phyloP scores from a whole-genome alignment of 2,888 invertebrate genomes.

The Sphaeridia pumilis region DNA sequence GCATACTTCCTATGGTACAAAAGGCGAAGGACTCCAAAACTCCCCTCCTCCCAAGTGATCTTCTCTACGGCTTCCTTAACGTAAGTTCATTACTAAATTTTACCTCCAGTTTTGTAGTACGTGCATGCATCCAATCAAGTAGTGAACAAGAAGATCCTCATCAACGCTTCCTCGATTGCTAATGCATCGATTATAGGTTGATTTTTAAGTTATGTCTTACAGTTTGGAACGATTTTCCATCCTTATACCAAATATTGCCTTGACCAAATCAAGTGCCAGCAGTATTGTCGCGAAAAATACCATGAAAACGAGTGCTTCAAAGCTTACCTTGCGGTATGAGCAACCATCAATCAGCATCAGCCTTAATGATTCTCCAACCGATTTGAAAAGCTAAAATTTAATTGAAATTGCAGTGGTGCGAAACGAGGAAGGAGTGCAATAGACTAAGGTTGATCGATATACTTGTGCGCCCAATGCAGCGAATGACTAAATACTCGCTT shows the following conservation, averaged over 20 bases:
- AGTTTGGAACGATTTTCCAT: constrained; percentile 62
- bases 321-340: constrained; percentile 64
- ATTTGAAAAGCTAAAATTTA: no score
- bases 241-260: constrained; percentile 83
- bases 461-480: constrained; percentile 92
- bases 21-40: constrained; percentile 48
- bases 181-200: no score
- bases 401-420: constrained; percentile 63
- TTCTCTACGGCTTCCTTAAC: constrained; percentile 65
- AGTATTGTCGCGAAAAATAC: constrained; percentile 72
- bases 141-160: no score
- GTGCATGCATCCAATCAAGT: no score
- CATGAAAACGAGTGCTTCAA: constrained; percentile 72
- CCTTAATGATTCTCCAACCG: no score
- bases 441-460: constrained; percentile 76
- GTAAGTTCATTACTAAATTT: constrained; percentile 39
- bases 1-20: constrained; percentile 66
- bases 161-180: no score
- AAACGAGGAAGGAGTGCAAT: constrained; percentile 78
- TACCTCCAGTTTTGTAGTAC: no score
- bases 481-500: constrained; percentile 85
- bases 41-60: constrained; percentile 60
- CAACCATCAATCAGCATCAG: no score
- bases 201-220: no score
- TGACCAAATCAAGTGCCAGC: constrained; percentile 71